Conservation (phyloP, 2,888 invertebrate genomes). For the Exocentrus adspersus region DNA sequence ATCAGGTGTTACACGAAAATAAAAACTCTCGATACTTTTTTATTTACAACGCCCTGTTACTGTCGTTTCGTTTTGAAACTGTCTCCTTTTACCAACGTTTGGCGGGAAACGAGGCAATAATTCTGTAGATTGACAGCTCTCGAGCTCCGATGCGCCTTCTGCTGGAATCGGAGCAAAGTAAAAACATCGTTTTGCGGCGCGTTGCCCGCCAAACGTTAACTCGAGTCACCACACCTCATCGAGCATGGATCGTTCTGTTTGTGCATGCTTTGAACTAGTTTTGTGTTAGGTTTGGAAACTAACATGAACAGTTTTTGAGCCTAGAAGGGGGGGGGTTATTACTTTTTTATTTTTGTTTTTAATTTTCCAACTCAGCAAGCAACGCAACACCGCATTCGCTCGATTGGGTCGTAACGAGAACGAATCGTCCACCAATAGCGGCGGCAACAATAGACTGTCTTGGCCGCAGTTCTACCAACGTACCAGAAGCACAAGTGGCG, state of each 20-base stretch:
- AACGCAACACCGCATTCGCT: slow-evolving; percentile 60
- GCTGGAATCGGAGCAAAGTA: too few relatives aligned
- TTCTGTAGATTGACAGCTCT: too few relatives aligned
- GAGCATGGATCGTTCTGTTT: slow-evolving; percentile 6
- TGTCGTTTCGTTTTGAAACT: too few relatives aligned
- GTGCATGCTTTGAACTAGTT: not conserved
- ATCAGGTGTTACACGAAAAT: too few relatives aligned
- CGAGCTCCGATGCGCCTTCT: too few relatives aligned
- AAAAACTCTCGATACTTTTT: too few relatives aligned
- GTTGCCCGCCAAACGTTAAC: too few relatives aligned
- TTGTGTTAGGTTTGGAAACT: not conserved
- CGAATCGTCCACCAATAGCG: slow-evolving; percentile 58
- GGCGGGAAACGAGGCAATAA: too few relatives aligned
- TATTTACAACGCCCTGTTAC: too few relatives aligned
- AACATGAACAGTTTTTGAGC: not conserved
- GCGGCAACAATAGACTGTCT: slow-evolving; percentile 68
- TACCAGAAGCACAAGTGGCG: slow-evolving; percentile 44
- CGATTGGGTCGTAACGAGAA: slow-evolving; percentile 63
- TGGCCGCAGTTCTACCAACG: slow-evolving; percentile 68
- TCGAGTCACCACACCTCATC: slow-evolving; percentile 7
- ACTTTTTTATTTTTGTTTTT: not conserved
- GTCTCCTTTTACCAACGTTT: too few relatives aligned
- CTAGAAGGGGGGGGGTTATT: not conserved
- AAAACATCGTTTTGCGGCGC: too few relatives aligned
- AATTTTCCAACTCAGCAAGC: slow-evolving; percentile 56